Evolutionary conservation across 2,888 invertebrate genomes (phyloP).

Genomic region (Cylindroiulus punctatus): DNA sequence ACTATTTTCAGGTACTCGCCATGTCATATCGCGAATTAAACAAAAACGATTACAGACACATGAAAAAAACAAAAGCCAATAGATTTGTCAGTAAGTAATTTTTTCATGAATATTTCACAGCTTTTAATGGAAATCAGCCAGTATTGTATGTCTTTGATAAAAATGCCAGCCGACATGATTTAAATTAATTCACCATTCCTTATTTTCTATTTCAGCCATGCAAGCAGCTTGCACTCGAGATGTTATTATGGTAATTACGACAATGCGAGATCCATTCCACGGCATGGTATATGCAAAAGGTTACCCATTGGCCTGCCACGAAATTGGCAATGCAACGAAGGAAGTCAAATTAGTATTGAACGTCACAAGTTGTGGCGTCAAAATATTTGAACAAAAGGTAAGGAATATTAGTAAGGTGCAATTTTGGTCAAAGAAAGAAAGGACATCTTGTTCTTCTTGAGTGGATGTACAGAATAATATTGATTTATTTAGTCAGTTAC

Average conservation of each 20-base stretch:
- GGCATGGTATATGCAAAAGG: conserved; percentile 80
- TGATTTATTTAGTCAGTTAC: no score
- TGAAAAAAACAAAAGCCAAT: neutral
- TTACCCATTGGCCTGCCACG: conserved; percentile 77
- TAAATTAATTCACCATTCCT: neutral
- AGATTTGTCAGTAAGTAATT: neutral
- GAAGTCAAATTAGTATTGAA: conserved; percentile 71
- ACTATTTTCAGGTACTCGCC: neutral
- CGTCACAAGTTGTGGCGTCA: conserved; percentile 76
- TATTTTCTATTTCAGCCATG: conserved; percentile 47
- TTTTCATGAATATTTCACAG: neutral
- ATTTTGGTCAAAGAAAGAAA: conserved; percentile 61
- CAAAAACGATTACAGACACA: neutral
- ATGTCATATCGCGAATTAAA: neutral
- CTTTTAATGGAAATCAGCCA: no score
- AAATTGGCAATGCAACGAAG: conserved; percentile 71
- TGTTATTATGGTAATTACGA: conserved; percentile 59
- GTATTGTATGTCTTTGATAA: neutral
- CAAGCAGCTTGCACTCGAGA: conserved; percentile 59
- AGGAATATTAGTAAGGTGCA: conserved; percentile 62
- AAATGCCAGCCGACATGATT: neutral
- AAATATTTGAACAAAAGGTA: conserved; percentile 70
- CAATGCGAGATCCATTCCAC: conserved; percentile 69
- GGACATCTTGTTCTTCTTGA: no score
- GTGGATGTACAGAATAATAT: no score